phyloP scores from a whole-genome alignment of 2,113 vertebrate genomes.

The Nycticryphes semicollaris region DNA sequence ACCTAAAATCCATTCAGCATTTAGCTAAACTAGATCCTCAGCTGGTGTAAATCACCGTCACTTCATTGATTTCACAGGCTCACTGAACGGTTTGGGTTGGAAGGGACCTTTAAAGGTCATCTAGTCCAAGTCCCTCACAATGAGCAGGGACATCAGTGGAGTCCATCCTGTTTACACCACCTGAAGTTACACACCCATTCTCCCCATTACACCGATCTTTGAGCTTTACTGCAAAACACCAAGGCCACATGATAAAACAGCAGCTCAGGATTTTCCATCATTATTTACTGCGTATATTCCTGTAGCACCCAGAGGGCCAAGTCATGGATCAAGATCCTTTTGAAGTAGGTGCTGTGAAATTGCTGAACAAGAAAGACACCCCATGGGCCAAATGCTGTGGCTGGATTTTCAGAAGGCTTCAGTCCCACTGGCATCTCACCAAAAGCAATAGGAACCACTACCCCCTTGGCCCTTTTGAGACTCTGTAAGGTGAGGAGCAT shows the following conservation, averaged over 20 bases:
- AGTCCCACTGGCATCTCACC: neutral
- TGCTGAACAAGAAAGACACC: neutral
- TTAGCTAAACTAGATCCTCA: neutral
- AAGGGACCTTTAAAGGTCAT: neutral
- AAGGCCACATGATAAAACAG: neutral
- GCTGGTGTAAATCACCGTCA: neutral
- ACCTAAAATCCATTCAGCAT: neutral
- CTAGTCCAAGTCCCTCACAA: neutral
- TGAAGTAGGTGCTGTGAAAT: conserved; percentile 25
- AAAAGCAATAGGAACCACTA: neutral
- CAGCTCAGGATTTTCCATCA: neutral
- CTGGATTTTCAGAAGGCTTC: neutral
- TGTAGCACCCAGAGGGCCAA: neutral
- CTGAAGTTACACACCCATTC: neutral
- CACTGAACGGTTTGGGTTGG: neutral
- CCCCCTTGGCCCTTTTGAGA: neutral
- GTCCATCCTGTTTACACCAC: neutral
- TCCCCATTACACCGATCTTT: neutral
- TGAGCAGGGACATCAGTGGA: neutral
- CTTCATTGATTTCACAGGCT: neutral
- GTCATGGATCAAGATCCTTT: neutral
- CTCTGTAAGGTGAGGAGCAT: neutral
- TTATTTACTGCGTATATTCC: neutral
- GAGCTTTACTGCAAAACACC: neutral
- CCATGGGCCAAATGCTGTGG: neutral